These are phyloP conservation scores for Electrona antarctica DNA, from an alignment of 2,113 vertebrate species.

Conservation along the genomic window DNA sequence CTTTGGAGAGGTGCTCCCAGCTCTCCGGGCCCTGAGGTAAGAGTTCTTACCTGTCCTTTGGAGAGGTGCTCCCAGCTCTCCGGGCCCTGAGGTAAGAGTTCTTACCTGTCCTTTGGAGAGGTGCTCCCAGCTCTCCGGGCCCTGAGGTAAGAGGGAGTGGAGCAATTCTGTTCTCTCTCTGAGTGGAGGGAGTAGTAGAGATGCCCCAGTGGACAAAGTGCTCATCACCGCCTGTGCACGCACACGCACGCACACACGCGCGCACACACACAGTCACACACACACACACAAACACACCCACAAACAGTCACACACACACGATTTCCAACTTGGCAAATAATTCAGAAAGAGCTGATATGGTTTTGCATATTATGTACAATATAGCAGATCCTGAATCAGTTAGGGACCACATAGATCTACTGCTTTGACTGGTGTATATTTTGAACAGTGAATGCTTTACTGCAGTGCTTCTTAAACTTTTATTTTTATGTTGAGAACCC, in stretches of 20 bases:
- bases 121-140: constrained; percentile 95
- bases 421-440: too few species aligned
- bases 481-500: too few species aligned
- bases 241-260: neutral
- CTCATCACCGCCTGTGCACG: constrained; percentile 90
- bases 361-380: too few species aligned
- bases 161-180: constrained; percentile 95
- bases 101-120: constrained; percentile 97
- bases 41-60: too few species aligned
- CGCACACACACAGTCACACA: neutral
- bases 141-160: constrained; percentile 95
- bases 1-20: constrained; percentile 96
- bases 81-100: constrained; percentile 89
- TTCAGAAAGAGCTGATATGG: too few species aligned
- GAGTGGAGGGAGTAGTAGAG: constrained; percentile 93
- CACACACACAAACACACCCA: too few species aligned
- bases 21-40: constrained; percentile 96
- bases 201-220: constrained; percentile 95
- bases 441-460: too few species aligned
- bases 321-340: too few species aligned
- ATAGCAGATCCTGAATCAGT: too few species aligned
- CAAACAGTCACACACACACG: too few species aligned
- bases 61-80: constrained; percentile 97
- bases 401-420: too few species aligned
- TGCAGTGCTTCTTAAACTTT: too few species aligned